Evolutionary conservation across 2,888 invertebrate species (phyloP).

Genomic region (Melangyna quadrimaculata): DNA sequence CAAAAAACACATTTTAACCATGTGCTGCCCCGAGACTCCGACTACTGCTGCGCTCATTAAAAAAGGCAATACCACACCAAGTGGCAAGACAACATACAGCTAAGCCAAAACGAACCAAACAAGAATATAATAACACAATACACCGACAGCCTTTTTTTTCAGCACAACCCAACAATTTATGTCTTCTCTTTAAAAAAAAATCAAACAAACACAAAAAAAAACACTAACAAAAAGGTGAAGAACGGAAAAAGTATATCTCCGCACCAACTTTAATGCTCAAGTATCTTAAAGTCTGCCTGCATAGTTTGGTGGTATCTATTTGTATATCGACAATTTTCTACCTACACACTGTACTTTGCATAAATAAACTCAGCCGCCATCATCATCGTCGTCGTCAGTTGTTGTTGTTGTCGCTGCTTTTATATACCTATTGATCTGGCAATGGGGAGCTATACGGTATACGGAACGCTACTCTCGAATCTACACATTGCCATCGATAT

Average conservation of each 20-base stretch:
- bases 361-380: conserved; percentile 51
- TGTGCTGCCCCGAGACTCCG: conserved; percentile 29
- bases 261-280: conserved; percentile 48
- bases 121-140: conserved; percentile 1
- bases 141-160: conserved; percentile 43
- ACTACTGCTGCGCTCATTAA: conserved; percentile 51
- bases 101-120: neutral
- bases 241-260: conserved; percentile 17
- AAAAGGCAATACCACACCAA: conserved; percentile 44
- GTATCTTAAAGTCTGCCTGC: conserved; percentile 22
- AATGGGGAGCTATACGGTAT: conserved; percentile 29
- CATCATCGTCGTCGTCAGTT: neutral
- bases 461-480: conserved; percentile 7
- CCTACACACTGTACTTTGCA: conserved; percentile 63
- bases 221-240: conserved; percentile 15
- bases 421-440: conserved; percentile 41
- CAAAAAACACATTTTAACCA: conserved; percentile 32
- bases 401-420: neutral
- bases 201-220: conserved; percentile 18
- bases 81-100: conserved; percentile 16
- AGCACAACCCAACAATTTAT: conserved; percentile 61
- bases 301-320: conserved; percentile 37
- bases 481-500: conserved; percentile 29
- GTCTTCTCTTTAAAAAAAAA: conserved; percentile 30
- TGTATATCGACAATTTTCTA: conserved; percentile 53